phyloP scores from a whole-genome alignment of 2,888 invertebrate species.

The Geophilus truncorum region DNA sequence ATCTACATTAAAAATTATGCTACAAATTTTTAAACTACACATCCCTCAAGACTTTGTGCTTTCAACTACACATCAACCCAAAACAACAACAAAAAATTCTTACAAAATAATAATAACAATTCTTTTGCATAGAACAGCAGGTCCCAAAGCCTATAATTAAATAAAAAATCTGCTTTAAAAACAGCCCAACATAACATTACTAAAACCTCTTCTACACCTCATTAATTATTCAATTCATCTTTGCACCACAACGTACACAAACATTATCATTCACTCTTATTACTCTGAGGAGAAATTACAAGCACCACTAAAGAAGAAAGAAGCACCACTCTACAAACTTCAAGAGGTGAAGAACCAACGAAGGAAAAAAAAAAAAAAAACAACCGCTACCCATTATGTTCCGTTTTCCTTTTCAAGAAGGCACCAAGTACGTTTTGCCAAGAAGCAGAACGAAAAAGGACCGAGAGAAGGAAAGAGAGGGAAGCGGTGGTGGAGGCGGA shows the following conservation, averaged over 20 bases:
- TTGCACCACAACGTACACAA: conserved; percentile 22
- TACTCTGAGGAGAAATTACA: conserved; percentile 21
- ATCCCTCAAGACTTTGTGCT: too few species aligned
- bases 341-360: conserved; percentile 1
- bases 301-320: conserved; percentile 27
- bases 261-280: conserved; percentile 27
- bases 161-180: conserved; percentile 1
- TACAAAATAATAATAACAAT: neutral
- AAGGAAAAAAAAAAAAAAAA: neutral
- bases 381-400: conserved; percentile 11
- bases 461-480: neutral
- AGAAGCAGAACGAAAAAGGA: neutral
- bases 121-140: neutral
- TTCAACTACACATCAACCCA: too few species aligned
- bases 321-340: conserved; percentile 17
- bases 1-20: too few species aligned
- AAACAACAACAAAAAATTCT: neutral
- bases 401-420: conserved; percentile 12
- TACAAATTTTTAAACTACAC: too few species aligned
- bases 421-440: conserved; percentile 3
- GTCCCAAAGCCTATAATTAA: neutral
- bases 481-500: neutral
- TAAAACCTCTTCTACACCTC: conserved; percentile 27
- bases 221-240: conserved; percentile 27
- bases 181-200: neutral